Conservation (phyloP, 2,888 invertebrate species). For the Eudasyphora cyanicolor region DNA sequence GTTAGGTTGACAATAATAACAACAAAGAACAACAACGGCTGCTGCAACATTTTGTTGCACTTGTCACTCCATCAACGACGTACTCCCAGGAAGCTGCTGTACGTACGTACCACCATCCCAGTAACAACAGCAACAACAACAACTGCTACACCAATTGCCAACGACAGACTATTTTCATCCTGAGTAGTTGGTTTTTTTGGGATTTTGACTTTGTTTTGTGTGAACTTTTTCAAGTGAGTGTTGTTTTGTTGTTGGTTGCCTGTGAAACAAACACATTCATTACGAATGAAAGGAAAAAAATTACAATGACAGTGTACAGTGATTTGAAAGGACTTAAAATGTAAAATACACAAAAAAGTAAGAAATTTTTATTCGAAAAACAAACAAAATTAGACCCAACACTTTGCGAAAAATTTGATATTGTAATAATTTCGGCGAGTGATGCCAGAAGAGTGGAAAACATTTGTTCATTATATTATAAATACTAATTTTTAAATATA, state of each 20-base stretch:
- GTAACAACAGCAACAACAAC: not conserved
- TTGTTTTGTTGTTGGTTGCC: constrained; percentile 14
- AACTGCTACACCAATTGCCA: not conserved
- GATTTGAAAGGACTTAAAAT: constrained; percentile 19
- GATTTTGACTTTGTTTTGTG: not conserved
- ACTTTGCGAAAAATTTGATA: no score
- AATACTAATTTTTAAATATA: no score
- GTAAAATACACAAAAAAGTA: no score
- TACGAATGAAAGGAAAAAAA: not conserved
- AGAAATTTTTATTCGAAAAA: no score
- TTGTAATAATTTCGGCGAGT: no score
- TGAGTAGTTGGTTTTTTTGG: not conserved
- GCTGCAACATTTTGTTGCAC: constrained; percentile 27
- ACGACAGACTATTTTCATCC: not conserved
- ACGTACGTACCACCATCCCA: no score
- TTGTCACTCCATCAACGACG: constrained; percentile 55
- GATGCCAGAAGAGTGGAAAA: no score
- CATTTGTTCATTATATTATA: no score
- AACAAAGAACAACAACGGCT: not conserved
- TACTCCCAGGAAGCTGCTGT: constrained; percentile 24
- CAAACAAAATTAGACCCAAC: no score
- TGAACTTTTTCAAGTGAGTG: constrained; percentile 41
- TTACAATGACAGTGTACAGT: not conserved
- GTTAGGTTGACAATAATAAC: constrained; percentile 54
- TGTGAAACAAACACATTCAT: constrained; percentile 52